phyloP scores from a whole-genome alignment of 2,888 invertebrate genomes.

The Hydrotaea diabolus region DNA sequence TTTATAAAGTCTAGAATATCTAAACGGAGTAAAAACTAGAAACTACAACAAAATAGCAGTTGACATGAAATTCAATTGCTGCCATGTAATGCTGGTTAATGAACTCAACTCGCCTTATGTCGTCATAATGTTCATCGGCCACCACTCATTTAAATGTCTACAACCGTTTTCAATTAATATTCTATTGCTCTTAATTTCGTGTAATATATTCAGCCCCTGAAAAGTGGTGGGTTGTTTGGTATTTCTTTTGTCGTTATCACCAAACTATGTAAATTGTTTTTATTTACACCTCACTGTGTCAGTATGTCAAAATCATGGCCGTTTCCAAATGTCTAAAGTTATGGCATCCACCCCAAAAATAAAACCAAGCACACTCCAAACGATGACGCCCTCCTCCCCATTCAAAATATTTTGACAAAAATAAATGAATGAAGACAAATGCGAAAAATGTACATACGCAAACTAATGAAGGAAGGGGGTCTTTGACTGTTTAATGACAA shows the following conservation, averaged over 20 bases:
- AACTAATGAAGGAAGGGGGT: conserved; percentile 8
- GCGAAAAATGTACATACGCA: background rate
- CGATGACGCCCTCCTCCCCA: background rate
- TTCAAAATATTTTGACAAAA: background rate
- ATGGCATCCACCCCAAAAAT: background rate
- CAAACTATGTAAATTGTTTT: background rate
- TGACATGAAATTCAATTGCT: too few relatives aligned
- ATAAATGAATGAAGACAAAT: background rate
- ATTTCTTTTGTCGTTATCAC: background rate
- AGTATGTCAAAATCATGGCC: conserved; percentile 21
- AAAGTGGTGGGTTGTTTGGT: background rate
- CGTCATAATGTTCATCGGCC: too few relatives aligned
- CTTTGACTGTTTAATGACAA: conserved; percentile 39
- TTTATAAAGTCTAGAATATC: too few relatives aligned
- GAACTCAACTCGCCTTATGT: too few relatives aligned
- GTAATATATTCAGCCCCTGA: background rate
- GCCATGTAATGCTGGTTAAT: too few relatives aligned
- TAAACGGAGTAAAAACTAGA: too few relatives aligned
- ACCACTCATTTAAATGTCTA: too few relatives aligned
- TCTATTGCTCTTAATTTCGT: background rate
- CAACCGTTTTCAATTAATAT: background rate
- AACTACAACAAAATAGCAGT: too few relatives aligned
- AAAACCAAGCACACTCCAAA: background rate
- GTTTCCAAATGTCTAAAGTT: background rate
- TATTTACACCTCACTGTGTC: conserved; percentile 22